phyloP scores from a whole-genome alignment of 2,113 vertebrate genomes.

The Chionomys nivalis region DNA sequence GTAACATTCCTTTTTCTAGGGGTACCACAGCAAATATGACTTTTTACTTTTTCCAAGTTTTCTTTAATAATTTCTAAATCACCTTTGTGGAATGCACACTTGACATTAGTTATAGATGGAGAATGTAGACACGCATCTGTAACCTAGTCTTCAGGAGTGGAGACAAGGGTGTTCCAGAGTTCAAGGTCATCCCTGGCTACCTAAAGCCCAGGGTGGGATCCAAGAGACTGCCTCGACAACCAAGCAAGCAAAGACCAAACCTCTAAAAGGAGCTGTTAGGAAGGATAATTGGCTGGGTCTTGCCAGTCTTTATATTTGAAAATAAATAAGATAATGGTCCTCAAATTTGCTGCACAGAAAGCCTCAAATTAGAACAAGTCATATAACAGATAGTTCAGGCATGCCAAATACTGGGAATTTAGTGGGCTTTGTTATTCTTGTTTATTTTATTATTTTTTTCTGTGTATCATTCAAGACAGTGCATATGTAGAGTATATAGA shows the following conservation, averaged over 20 bases:
- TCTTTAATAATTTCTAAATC: conserved; percentile 36
- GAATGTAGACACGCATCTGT: not conserved
- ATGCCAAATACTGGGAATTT: not conserved
- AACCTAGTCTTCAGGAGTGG: not conserved
- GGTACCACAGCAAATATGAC: not conserved
- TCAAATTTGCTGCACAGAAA: conserved; percentile 34
- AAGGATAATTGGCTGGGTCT: conserved; percentile 20
- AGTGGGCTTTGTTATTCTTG: not conserved
- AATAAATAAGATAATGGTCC: not conserved
- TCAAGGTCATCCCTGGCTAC: not conserved
- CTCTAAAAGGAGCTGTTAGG: not conserved
- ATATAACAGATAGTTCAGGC: not conserved
- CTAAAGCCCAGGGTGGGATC: not conserved
- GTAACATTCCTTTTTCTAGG: conserved; percentile 35
- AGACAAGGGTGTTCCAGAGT: not conserved
- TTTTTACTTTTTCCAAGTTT: not conserved
- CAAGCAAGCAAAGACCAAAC: not conserved
- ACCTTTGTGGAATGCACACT: not conserved
- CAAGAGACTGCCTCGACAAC: not conserved
- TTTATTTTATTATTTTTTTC: not conserved
- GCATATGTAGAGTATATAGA: not conserved
- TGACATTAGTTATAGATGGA: conserved; percentile 23
- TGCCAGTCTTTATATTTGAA: conserved; percentile 10
- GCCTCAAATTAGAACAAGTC: not conserved
- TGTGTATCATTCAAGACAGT: not conserved